Percentiles rank a stretch among this genome's conserved stretches.
phyloP scores from a whole-genome alignment of 2,797 vertebrate genomes.

The Poeciliopsis gracilis region DNA sequence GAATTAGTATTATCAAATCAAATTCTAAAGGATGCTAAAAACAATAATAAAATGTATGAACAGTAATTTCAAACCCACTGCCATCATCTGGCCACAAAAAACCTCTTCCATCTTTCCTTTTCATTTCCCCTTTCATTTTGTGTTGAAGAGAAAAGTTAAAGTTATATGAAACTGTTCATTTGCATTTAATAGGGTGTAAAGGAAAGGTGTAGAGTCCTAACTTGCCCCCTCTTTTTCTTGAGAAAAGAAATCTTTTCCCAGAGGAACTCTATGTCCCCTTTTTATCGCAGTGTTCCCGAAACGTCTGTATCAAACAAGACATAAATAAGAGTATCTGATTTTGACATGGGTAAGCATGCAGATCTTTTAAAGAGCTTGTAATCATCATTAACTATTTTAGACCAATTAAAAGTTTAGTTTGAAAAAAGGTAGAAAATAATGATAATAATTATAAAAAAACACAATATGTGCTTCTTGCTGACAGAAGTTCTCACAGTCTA shows the following conservation, averaged over 20 bases:
- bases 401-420: too few relatives aligned
- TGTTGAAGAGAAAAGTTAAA: constrained; percentile 19
- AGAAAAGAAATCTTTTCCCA: constrained; percentile 40
- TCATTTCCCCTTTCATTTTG: constrained; percentile 7
- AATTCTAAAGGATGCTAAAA: background rate
- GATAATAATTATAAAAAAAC: too few relatives aligned
- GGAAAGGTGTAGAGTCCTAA: constrained; percentile 23
- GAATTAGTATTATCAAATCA: background rate
- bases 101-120: constrained; percentile 14
- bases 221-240: background rate
- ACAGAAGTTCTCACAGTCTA: constrained; percentile 29
- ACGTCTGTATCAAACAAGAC: constrained; percentile 49
- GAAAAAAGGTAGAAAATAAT: too few relatives aligned
- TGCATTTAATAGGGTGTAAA: constrained; percentile 31
- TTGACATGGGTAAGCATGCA: constrained; percentile 40
- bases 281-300: constrained; percentile 38
- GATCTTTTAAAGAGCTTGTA: constrained; percentile 35
- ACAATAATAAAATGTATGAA: background rate
- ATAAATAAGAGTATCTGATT: constrained; percentile 44
- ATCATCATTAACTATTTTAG: constrained; percentile 41
- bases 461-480: background rate
- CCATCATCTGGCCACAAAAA: background rate
- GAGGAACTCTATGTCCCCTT: constrained; percentile 22
- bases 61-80: background rate
- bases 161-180: constrained; percentile 38